These are phyloP conservation scores for Alouatta palliata DNA, from an alignment of 2,113 vertebrate species.

Conservation along the genomic window DNA sequence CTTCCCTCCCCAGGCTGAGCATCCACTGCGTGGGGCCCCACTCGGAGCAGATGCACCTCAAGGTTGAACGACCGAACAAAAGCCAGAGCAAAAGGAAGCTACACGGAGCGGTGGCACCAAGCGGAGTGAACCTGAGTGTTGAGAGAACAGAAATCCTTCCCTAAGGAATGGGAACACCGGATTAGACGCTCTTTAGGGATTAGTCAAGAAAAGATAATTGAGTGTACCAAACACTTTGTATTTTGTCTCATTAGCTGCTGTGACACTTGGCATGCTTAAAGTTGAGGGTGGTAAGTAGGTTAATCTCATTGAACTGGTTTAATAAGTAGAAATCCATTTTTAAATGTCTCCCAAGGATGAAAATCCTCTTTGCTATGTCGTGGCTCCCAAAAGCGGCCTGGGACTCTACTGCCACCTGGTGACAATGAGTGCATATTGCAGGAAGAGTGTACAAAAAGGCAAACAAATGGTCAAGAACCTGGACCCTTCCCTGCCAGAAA, in stretches of 20 bases:
- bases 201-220: conserved; percentile 67
- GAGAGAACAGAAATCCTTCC: background rate
- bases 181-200: conserved; percentile 57
- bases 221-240: conserved; percentile 61
- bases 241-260: conserved; percentile 70
- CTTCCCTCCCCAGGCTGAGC: background rate
- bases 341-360: conserved; percentile 1
- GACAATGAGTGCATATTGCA: conserved; percentile 62
- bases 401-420: conserved; percentile 70
- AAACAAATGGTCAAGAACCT: background rate
- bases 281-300: conserved; percentile 52
- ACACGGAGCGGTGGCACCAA: background rate
- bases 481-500: background rate
- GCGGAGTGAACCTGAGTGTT: background rate
- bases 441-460: conserved; percentile 54
- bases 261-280: conserved; percentile 44
- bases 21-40: no score
- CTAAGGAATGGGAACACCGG: background rate
- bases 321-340: conserved; percentile 68
- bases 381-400: background rate
- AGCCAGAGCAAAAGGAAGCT: background rate
- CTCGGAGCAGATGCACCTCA: background rate
- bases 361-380: background rate
- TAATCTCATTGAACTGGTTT: conserved; percentile 69
- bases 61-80: background rate